Conservation (phyloP, 2,797 vertebrate genomes). For the Poecilia wingei region DNA sequence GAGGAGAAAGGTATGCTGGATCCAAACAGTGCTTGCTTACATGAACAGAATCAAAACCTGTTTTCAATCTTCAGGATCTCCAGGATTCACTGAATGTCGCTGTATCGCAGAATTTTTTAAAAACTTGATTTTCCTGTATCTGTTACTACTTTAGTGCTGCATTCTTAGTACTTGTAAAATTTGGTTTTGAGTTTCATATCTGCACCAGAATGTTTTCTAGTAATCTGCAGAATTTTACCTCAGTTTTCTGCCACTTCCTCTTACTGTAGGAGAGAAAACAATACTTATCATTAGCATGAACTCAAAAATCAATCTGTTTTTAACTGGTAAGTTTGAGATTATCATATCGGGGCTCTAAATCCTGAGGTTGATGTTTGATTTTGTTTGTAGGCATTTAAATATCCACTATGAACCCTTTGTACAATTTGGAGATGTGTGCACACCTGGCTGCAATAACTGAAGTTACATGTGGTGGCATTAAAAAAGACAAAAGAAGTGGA, state of each 20-base stretch:
- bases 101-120: neutral
- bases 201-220: neutral
- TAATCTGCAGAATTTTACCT: neutral
- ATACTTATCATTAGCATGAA: neutral
- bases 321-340: neutral
- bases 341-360: neutral
- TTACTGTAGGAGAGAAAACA: neutral
- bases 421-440: neutral
- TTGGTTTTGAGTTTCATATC: neutral
- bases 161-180: neutral
- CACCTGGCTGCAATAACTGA: neutral
- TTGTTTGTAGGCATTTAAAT: neutral
- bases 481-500: neutral
- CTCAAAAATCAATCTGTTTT: neutral
- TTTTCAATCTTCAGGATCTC: neutral
- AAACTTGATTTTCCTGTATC: neutral
- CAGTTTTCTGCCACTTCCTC: neutral
- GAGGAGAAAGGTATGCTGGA: conserved; percentile 82
- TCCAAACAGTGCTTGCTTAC: neutral
- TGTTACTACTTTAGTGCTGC: neutral
- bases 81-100: neutral
- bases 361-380: neutral
- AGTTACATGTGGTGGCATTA: neutral
- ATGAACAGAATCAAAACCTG: neutral
- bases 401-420: neutral